Evolutionary conservation across 2,888 invertebrate genomes (phyloP), one percentile per base, ranked within the genome.

Genomic region (Parascotia fuliginaria): DNA sequence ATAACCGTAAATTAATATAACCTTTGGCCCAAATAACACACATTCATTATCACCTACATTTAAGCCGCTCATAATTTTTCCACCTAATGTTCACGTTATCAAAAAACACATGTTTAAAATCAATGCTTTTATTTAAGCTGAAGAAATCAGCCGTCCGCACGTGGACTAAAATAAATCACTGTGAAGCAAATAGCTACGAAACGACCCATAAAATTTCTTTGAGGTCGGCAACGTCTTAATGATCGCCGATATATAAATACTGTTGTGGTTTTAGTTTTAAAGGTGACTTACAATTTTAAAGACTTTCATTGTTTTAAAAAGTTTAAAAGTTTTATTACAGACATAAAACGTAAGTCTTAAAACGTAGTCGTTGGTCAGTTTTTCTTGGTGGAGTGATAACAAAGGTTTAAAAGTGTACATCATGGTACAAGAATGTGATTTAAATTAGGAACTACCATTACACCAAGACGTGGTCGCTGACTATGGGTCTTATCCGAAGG

Each of bases 131-230:
- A 49, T 55, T 62, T 55, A 34, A 53, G 50, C 55, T 14, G 55
- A 34, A 37, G 33, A 31, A 63, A 38, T 53, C 32, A 53, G 46
- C 46, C 34, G 19, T 14, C 39, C 15, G 38, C 29, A 11, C 28
- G 56, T 55, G 22, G 65, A 40, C 66, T 58, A 60, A 79, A 82
- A 84, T 83, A 84, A 81, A 81, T 78, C 77, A 81, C 68, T 72
- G 59, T 42, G 46, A 70, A 66, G 40, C 74, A 61, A 70, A 75
- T 72, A 73, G 73, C 65, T 57, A 68, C 70, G 75, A 75, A 82
- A 85, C 75, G 80, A 76, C 66, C 77, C 79, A 79, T 85, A 79
- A 84, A 83, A 77, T 76, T 73, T 73, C 78, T 81, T 82, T 80
- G 82, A 83, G 77, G 75, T 68, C 69, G 69, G 44, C 65, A 71